A percentile compares a stretch with the other conserved stretches of the same genome.
These are phyloP conservation scores for Heliconius melpomene DNA, from an alignment of 1,140 invertebrate species.

Conservation along the genomic window DNA sequence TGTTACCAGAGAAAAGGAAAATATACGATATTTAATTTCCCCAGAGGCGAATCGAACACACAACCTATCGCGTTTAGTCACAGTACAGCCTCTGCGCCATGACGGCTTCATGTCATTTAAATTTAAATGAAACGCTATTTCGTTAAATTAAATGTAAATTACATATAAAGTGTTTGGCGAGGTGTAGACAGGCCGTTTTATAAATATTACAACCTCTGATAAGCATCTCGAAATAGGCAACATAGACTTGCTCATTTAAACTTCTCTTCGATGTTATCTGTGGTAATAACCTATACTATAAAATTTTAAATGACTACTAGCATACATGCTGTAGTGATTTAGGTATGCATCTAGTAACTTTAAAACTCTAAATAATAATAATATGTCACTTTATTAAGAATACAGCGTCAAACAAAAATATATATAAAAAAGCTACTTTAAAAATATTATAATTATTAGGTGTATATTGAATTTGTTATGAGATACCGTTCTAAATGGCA, in stretches of 20 bases:
- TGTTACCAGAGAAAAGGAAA: too few species aligned
- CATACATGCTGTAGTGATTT: not conserved
- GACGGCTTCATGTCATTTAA: not conserved
- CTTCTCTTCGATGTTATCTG: conserved; percentile 32
- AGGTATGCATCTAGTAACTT: not conserved
- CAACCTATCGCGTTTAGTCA: not conserved
- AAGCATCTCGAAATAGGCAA: conserved; percentile 31
- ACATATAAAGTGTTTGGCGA: not conserved
- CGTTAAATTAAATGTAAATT: not conserved
- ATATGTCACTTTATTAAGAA: too few species aligned
- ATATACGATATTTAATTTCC: too few species aligned
- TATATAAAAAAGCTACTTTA: too few species aligned
- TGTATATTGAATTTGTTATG: too few species aligned
- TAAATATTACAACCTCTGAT: conserved; percentile 37
- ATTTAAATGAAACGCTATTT: not conserved
- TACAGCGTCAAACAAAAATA: too few species aligned
- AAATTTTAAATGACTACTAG: not conserved
- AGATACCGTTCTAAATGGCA: too few species aligned
- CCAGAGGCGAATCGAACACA: not conserved
- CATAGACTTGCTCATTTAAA: conserved; percentile 34
- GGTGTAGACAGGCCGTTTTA: conserved; percentile 32
- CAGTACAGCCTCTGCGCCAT: not conserved
- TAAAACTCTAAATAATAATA: too few species aligned
- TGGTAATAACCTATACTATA: not conserved
- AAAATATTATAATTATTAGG: too few species aligned